Evolutionary conservation across 2,797 vertebrate genomes (phyloP).

Genomic region (Menidia menidia): DNA sequence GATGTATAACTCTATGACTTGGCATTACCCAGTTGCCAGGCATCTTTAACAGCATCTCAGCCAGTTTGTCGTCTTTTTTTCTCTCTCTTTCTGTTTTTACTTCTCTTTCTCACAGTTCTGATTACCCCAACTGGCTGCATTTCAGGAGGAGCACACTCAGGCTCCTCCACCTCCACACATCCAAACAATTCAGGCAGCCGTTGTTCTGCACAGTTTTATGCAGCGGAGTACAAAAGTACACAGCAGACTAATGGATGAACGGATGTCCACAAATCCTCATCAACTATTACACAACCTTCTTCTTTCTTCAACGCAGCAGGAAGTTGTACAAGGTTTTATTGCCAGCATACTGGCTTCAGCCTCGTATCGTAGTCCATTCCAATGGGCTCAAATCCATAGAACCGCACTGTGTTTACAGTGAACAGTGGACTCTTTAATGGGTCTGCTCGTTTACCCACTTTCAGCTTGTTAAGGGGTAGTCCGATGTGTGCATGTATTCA

Average conservation of each 20-base stretch:
- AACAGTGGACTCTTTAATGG: not conserved
- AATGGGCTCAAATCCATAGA: not conserved
- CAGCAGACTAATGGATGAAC: constrained; percentile 24
- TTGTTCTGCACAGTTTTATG: constrained; percentile 25
- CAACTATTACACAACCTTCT: constrained; percentile 22
- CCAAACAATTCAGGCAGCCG: constrained; percentile 22
- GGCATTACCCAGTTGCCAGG: not conserved
- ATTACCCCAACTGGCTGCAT: constrained; percentile 20
- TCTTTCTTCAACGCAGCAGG: constrained; percentile 32
- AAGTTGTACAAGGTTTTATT: constrained; percentile 18
- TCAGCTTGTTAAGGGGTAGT: not conserved
- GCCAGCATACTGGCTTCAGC: constrained; percentile 31
- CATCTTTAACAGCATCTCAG: not conserved
- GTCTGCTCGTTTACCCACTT: not conserved
- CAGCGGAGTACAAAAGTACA: constrained; percentile 17
- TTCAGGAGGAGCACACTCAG: no score
- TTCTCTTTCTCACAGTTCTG: not conserved
- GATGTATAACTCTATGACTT: not conserved
- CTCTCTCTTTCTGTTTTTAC: not conserved
- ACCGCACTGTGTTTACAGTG: not conserved
- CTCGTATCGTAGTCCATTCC: constrained; percentile 1
- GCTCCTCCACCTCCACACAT: no score
- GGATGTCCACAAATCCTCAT: constrained; percentile 24
- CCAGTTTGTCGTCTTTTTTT: not conserved
- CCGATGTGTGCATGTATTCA: not conserved